phyloP scores from a whole-genome alignment of 2,888 invertebrate species.

The Ypsolopha sequella region DNA sequence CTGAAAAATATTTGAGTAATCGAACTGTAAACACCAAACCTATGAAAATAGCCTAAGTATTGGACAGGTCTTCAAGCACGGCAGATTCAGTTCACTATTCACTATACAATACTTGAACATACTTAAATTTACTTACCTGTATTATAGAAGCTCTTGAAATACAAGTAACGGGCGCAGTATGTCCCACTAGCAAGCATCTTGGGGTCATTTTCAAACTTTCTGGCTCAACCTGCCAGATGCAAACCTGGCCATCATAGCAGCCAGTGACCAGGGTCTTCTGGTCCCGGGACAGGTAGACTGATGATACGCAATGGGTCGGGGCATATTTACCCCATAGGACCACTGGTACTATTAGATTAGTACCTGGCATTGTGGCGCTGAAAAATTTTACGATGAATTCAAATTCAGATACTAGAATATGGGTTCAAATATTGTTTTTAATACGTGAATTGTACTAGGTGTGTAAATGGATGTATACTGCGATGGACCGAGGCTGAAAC shows the following conservation, averaged over 20 bases:
- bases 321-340: constrained; percentile 97
- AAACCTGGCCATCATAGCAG: constrained; percentile 98
- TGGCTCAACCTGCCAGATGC: constrained; percentile 88
- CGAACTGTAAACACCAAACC: too few species aligned
- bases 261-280: constrained; percentile 95
- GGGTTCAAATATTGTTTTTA: too few species aligned
- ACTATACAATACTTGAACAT: too few species aligned
- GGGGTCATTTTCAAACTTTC: constrained; percentile 91
- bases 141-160: constrained; percentile 86
- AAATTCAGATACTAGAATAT: too few species aligned
- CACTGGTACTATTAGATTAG: constrained; percentile 95
- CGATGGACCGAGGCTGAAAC: neutral
- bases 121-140: constrained; percentile 32
- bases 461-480: neutral
- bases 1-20: too few species aligned
- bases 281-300: constrained; percentile 91
- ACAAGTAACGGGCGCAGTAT: constrained; percentile 93
- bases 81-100: too few species aligned
- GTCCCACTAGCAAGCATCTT: constrained; percentile 91
- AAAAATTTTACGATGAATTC: constrained; percentile 6
- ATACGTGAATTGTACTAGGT: neutral
- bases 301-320: constrained; percentile 96
- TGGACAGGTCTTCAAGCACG: too few species aligned
- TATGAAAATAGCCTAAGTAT: too few species aligned
- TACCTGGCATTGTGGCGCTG: constrained; percentile 76